Evolutionary conservation across 2,113 vertebrate species (phyloP).

Genomic region (Corvus moneduloides): DNA sequence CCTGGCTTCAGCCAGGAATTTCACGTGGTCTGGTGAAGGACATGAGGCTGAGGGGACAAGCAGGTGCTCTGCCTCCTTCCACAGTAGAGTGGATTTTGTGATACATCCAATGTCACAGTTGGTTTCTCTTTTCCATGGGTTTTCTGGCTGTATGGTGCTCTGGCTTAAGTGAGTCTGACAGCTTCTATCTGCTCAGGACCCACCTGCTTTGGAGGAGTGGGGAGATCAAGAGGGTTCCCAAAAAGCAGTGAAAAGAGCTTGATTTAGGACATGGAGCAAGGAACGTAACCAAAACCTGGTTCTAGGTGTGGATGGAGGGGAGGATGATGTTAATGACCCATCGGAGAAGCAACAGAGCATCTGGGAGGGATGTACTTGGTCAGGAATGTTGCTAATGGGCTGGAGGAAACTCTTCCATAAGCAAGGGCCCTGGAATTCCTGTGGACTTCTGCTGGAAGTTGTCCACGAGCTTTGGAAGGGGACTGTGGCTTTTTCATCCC

Average conservation of each 20-base stretch:
- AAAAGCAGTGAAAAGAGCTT: background rate
- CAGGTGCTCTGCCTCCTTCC: background rate
- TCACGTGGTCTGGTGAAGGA: background rate
- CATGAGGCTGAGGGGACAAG: background rate
- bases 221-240: background rate
- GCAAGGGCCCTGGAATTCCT: background rate
- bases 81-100: background rate
- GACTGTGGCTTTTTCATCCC: background rate
- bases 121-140: background rate
- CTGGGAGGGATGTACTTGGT: accelerated
- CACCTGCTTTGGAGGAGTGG: background rate
- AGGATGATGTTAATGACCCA: background rate
- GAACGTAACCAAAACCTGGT: accelerated
- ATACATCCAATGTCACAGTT: accelerated
- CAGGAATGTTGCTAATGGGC: accelerated
- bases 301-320: background rate
- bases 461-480: background rate
- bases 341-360: background rate
- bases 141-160: background rate
- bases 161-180: background rate
- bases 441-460: background rate
- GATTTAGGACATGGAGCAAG: background rate
- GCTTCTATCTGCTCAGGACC: background rate
- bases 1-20: background rate
- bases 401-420: background rate